Conservation (phyloP, 1,140 invertebrate genomes). For the Megathymus violae region DNA sequence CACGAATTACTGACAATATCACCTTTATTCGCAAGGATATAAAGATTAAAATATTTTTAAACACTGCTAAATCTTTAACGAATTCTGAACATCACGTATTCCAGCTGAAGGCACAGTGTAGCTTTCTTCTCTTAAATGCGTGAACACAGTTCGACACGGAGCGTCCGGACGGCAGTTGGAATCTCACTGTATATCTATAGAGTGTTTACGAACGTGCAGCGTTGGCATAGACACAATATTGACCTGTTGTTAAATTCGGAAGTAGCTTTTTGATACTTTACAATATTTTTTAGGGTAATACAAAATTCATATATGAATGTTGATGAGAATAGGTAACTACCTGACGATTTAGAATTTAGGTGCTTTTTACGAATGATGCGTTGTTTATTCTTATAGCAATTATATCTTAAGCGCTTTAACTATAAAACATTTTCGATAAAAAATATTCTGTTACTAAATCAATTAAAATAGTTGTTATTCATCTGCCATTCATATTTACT, state of each 20-base stretch:
- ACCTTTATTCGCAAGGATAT: slow-evolving; percentile 16
- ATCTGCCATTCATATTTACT: too few relatives aligned
- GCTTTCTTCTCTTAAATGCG: background rate
- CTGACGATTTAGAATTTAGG: too few relatives aligned
- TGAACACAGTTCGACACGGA: background rate
- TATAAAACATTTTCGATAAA: too few relatives aligned
- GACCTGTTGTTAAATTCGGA: slow-evolving; percentile 38
- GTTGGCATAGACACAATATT: slow-evolving; percentile 50
- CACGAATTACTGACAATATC: slow-evolving; percentile 12
- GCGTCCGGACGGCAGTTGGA: background rate
- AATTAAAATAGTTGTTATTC: too few relatives aligned
- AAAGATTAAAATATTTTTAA: slow-evolving; percentile 22
- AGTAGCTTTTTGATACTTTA: slow-evolving; percentile 37
- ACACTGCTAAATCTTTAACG: background rate
- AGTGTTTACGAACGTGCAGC: slow-evolving; percentile 38
- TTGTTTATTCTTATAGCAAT: too few relatives aligned
- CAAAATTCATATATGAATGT: too few relatives aligned
- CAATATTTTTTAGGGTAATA: too few relatives aligned
- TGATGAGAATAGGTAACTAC: too few relatives aligned
- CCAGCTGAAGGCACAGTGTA: slow-evolving; percentile 28
- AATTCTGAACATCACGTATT: slow-evolving; percentile 24
- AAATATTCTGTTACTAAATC: too few relatives aligned
- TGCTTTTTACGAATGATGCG: too few relatives aligned
- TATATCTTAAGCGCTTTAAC: too few relatives aligned
- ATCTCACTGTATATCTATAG: slow-evolving; percentile 9